Base-by-base conservation (phyloP, 2,888 invertebrate species). In the Lissonota sp. region DNA sequence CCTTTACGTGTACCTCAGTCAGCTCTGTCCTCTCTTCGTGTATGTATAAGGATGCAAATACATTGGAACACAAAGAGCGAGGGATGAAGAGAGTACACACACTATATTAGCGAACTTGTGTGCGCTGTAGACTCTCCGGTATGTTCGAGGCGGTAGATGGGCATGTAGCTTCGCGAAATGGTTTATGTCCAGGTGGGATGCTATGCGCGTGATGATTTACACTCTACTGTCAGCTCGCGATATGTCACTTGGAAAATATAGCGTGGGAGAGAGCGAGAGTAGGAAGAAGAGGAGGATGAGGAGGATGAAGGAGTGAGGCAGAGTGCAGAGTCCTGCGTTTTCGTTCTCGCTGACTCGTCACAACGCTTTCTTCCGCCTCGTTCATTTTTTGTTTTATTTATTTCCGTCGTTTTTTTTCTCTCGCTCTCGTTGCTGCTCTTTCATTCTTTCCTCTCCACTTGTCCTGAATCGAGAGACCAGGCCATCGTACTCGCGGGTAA, bases 211-310 rank as follows among this genome's bases (percentile, higher is more conserved):
- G 78, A 81, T 81, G 78, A 81, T 81, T 81, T 81, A 81, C 74
- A 74, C 78, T 62, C 57, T 10, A 74, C 62, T 78, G 81, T 78
- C 81, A 55, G 55, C 78, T 78, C 37, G 78, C 70, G 81, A 81
- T 81, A 81, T 78, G 81, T 81, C 81, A 78, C 78, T 81, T 78
- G 49, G 78, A 71, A 75, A 78, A 78, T 66, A 71, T 66, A 74
- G 51, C 4, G 10, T 12, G 70, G 1, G 40, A 53, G 53, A 44
- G 46, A 49, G 60, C 37, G 74, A 71, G 66, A 63, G 66, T 3
- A 42, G 51, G 51, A 12, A 12, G 39, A 16, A 14, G 42, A 62
- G 14, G 60, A 57, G 37, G 14, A 16, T 8, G 12, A 8, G 37
- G 57, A 14, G 58, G 10, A 46, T 37, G 44, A 42, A 53, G 51